phyloP scores from a whole-genome alignment of 2,113 vertebrate genomes.

The Rhadina sibilatrix region DNA sequence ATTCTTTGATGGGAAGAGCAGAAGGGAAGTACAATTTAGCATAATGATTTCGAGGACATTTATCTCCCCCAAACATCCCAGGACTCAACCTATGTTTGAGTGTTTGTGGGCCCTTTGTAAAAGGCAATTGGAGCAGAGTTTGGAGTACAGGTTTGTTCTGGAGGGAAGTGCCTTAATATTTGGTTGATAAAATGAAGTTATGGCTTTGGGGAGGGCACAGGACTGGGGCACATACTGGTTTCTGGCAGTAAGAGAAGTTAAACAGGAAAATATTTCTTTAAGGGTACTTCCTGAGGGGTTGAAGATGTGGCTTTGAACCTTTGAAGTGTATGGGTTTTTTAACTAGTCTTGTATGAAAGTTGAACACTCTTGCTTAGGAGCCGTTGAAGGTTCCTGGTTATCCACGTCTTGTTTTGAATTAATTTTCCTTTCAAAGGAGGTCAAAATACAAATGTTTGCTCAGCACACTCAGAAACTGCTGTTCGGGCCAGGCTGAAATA shows the following conservation, averaged over 20 bases:
- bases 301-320: neutral
- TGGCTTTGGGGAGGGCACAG: fast-evolving
- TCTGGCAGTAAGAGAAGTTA: neutral
- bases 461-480: neutral
- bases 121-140: neutral
- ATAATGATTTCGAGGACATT: neutral
- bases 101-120: neutral
- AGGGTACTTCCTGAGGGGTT: neutral
- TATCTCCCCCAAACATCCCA: neutral
- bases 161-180: neutral
- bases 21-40: neutral
- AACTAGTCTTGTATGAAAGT: neutral
- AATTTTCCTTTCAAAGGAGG: neutral
- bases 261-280: neutral
- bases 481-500: neutral
- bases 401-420: neutral
- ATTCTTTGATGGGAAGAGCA: neutral
- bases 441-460: neutral
- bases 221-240: neutral
- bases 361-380: neutral
- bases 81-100: neutral
- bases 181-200: neutral
- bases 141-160: neutral
- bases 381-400: neutral
- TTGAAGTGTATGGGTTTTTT: neutral